Evolutionary conservation across 2,797 vertebrate genomes (phyloP).

Genomic region (Anabacerthia variegaticeps): DNA sequence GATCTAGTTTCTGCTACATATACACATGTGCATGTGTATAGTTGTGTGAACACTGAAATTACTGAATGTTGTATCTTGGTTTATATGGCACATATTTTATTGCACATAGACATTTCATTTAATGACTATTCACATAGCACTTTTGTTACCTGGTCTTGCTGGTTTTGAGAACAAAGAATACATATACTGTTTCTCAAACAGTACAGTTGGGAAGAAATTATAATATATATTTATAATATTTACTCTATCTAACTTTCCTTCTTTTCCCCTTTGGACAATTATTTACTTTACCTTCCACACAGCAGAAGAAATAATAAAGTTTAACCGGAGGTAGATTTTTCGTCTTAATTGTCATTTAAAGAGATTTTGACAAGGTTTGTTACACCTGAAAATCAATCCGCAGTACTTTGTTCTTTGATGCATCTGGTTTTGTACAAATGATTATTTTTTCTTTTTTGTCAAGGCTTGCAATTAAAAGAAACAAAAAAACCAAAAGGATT

Average conservation of each 20-base stretch:
- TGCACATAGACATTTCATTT: neutral
- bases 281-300: neutral
- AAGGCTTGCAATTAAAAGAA: neutral
- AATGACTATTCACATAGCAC: neutral
- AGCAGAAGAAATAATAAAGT: neutral
- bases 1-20: neutral
- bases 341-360: neutral
- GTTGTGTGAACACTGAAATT: neutral
- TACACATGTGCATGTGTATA: neutral
- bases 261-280: neutral
- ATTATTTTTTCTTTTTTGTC: neutral
- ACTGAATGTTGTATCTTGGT: neutral
- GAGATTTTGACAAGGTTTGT: neutral
- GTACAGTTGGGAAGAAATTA: neutral
- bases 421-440: neutral
- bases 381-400: slow-evolving; percentile 3
- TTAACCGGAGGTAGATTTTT: neutral
- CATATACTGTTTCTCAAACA: neutral
- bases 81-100: neutral
- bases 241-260: neutral
- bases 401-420: neutral
- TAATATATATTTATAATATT: neutral
- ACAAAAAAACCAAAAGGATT: neutral
- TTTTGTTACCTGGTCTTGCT: neutral
- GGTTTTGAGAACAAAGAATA: neutral